Evolutionary conservation across 2,113 vertebrate species (phyloP), one percentile per base, ranked within the genome.

Genomic region (Hippopotamus amphibius): DNA sequence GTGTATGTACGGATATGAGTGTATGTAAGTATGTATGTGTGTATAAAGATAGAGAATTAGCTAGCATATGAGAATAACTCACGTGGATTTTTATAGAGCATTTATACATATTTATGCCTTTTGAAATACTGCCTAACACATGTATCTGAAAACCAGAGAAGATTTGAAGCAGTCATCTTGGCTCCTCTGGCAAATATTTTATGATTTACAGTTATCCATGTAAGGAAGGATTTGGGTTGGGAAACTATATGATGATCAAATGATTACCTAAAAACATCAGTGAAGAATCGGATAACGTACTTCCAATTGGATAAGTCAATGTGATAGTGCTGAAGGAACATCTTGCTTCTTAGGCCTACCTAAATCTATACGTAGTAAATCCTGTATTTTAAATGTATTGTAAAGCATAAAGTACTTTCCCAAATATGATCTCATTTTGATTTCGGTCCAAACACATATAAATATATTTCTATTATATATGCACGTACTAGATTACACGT

Each of bases 351-450:
- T 79, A 91, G 59, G 21, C 63, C 19, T 85, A 88, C 21, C n/a
- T 90, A 83, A 93, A 86, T 86, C 77, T 96, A 55, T 79, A 46
- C 7, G 28, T 79, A 53, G 83, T 92, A 96, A 95, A 97, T 92
- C 57, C 92, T 76, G 4, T 33, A 93, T 80, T 90, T 90, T 84
- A 97, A 93, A 59, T 89, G 24, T n/a, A 89, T 74, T 82, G 2
- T 59, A 86, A 94, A 84, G 7, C 63, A 69, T 82, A 77, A 91
- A 95, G 22, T 69, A 63, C 43, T 86, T 97, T 97, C 57, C 65
- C 21, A 59, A 71, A 59, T 68, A 87, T 92, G 41, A 96, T 83
- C 89, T 97, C 96, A 91, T 94, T 95, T 97, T 97, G 43, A 96
- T 71, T 97, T 95, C 30, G 28, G 13, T 59, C 68, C 86, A 95